Base-by-base conservation (phyloP, 2,113 vertebrate genomes). In the Crotalus tigris region DNA sequence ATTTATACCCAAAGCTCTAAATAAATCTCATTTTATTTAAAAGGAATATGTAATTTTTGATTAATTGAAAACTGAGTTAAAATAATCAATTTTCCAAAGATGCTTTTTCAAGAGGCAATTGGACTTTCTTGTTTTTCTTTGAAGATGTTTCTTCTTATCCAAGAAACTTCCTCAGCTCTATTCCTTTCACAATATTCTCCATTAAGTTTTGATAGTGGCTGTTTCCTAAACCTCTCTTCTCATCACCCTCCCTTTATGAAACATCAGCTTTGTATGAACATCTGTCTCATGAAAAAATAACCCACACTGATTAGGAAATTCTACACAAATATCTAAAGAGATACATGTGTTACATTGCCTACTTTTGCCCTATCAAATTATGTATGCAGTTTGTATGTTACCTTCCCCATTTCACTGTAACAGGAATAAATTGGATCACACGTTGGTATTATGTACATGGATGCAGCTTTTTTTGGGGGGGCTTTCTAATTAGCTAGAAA, bases 241-340 rank as follows among this genome's bases (percentile, higher is more conserved):
- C 61, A 91, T 54, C 59, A 88, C 44, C n/a, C 13, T 88, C 54
- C 39, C 5, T 85, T 85, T 91, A 59, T 54, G 88, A 91, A 93
- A 44, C 53, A 89, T 46, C 86, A 59, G 61, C 87, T 87, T 91
- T 89, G 86, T 89, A 85, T 88, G 64, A 91, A 91, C 86, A 91
- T 29, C 64, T 91, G 86, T 59, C 86, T 91, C n/a, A 57, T 58
- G 87, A 91, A 91, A 90, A 88, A 46, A 89, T 59, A 90, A 89
- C 54, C 21, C 51, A 64, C 59, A 44, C 44, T 21, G 88, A 91
- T 91, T 91, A 85, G 75, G 64, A 88, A 91, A 59, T 75, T 53
- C 61, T 19, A 91, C 91, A 54, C 33, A 91, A 44, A 39, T 58
- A 81, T 93, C 51, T 88, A 54, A 85, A 39, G 86, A 59, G 44